Evolutionary conservation across 2,113 vertebrate species (phyloP).

Genomic region (Glareola pratincola): DNA sequence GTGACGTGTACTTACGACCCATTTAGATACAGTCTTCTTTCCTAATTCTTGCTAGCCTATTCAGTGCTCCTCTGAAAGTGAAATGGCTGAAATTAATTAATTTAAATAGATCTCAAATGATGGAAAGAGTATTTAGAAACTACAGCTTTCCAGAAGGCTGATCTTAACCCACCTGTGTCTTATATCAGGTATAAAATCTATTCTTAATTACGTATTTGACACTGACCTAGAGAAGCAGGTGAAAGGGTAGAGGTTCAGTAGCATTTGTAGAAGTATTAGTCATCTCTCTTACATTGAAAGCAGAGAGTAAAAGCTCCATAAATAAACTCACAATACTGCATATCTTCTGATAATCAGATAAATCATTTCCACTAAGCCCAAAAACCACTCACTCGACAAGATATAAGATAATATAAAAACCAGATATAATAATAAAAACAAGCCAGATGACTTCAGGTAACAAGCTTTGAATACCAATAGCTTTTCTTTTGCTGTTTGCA

Average conservation of each 20-base stretch:
- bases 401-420: background rate
- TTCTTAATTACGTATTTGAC: background rate
- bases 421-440: too few relatives aligned
- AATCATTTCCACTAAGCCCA: background rate
- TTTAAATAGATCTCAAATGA: background rate
- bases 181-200: background rate
- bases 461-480: background rate
- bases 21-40: background rate
- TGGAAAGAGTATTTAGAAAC: background rate
- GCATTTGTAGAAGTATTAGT: background rate
- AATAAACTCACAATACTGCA: background rate
- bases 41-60: background rate
- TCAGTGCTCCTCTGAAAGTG: background rate
- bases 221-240: background rate
- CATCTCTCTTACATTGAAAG: background rate
- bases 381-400: background rate
- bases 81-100: background rate
- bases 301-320: background rate
- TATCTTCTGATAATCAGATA: background rate
- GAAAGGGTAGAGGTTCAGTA: background rate
- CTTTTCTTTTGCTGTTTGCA: background rate
- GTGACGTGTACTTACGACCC: background rate
- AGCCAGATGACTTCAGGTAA: background rate
- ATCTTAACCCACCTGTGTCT: background rate
- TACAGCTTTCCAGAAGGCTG: background rate